phyloP scores from a whole-genome alignment of 1,140 invertebrate genomes.

The Drosophila nigrodunni region DNA sequence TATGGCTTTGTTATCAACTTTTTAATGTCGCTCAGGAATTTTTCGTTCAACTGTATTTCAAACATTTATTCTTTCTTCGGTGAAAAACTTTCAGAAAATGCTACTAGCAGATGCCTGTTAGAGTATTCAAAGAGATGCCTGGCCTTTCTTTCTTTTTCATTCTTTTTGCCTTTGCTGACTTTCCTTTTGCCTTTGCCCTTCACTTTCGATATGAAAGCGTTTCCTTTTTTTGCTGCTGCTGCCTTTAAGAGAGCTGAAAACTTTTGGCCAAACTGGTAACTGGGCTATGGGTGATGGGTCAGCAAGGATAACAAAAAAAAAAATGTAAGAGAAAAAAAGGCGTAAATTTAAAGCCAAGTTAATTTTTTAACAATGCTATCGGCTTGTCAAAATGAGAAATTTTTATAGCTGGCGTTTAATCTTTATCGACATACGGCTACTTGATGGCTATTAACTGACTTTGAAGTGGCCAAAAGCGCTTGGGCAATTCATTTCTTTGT shows the following conservation, averaged over 20 bases:
- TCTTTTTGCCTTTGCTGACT: no score
- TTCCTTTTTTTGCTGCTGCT: conserved; percentile 33
- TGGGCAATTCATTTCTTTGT: conserved; percentile 34
- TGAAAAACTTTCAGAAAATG: conserved; percentile 37
- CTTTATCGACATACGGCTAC: conserved; percentile 65
- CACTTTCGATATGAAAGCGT: conserved; percentile 50
- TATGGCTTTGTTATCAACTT: conserved; percentile 48
- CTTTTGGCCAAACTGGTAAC: conserved; percentile 35
- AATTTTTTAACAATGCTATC: conserved; percentile 80
- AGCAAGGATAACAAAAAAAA: conserved; percentile 66
- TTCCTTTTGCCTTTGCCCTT: background rate
- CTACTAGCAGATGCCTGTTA: conserved; percentile 22
- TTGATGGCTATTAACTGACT: conserved; percentile 16
- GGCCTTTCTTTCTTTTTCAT: no score
- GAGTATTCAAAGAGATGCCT: conserved; percentile 38
- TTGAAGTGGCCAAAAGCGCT: conserved; percentile 17
- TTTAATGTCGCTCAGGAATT: conserved; percentile 47
- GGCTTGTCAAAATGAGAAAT: conserved; percentile 72
- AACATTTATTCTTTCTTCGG: conserved; percentile 12
- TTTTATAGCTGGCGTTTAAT: conserved; percentile 78
- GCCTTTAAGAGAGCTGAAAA: conserved; percentile 37
- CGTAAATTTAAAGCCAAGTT: conserved; percentile 80
- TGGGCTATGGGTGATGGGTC: conserved; percentile 52
- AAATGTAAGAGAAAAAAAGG: conserved; percentile 33
- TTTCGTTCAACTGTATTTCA: conserved; percentile 32